Conservation (phyloP, 2,797 vertebrate species). For the Yasuhikotakia modesta region DNA sequence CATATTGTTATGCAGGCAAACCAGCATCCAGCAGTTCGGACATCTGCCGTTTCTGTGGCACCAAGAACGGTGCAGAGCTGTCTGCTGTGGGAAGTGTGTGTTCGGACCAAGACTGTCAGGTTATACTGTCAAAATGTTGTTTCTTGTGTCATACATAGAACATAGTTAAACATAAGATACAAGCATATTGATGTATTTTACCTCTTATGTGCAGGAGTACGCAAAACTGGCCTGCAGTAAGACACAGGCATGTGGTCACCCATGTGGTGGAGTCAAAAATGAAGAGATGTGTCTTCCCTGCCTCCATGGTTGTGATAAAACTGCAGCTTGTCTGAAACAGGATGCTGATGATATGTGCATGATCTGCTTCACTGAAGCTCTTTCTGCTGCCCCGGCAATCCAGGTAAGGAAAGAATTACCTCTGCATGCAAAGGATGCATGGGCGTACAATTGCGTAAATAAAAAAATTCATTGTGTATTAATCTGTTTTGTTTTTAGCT, state of each 20-base stretch:
- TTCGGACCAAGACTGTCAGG: constrained; percentile 95
- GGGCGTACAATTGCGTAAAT: neutral
- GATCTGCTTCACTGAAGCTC: constrained; percentile 98
- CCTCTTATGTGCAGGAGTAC: constrained; percentile 83
- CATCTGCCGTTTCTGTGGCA: constrained; percentile 96
- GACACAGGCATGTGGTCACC: constrained; percentile 93
- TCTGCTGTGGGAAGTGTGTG: constrained; percentile 98
- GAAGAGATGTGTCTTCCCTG: constrained; percentile 94
- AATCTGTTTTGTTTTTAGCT: constrained; percentile 75
- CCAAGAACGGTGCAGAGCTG: constrained; percentile 92
- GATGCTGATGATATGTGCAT: constrained; percentile 99
- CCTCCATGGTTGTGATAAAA: constrained; percentile 95
- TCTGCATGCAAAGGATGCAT: neutral
- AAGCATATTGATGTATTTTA: neutral
- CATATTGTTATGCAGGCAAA: constrained; percentile 80
- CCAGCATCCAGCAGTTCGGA: constrained; percentile 95
- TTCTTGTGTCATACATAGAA: too few species aligned
- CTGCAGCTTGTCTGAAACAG: constrained; percentile 87
- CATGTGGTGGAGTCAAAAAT: constrained; percentile 94
- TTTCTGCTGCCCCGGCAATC: constrained; percentile 95
- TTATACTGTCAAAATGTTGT: constrained; percentile 57
- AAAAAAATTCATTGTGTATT: neutral
- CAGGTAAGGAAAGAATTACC: constrained; percentile 78
- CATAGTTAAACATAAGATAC: neutral
- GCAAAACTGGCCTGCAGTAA: constrained; percentile 95